phyloP scores from a whole-genome alignment of 2,888 invertebrate genomes.

The Phlogophora meticulosa region DNA sequence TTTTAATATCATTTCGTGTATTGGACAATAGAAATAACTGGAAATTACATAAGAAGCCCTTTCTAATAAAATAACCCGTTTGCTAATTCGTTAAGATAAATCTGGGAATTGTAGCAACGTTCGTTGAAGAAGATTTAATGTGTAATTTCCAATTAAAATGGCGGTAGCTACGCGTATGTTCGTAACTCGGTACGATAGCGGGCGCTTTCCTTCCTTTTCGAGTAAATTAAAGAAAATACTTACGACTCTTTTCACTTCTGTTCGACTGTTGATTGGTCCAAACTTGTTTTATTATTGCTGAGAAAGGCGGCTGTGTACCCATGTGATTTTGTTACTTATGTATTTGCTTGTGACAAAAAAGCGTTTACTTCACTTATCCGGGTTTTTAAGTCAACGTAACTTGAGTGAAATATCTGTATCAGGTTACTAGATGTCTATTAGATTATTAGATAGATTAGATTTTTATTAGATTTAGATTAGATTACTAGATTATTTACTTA shows the following conservation, averaged over 20 bases:
- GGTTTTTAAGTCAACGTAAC: not conserved
- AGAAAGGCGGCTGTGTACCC: slow-evolving; percentile 12
- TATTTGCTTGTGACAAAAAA: slow-evolving; percentile 25
- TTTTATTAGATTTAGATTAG: too few relatives aligned
- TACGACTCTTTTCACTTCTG: slow-evolving; percentile 44
- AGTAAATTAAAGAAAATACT: slow-evolving; percentile 57
- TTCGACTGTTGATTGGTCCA: slow-evolving; percentile 47
- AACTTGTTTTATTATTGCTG: slow-evolving; percentile 46
- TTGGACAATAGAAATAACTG: slow-evolving; percentile 55
- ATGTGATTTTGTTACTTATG: slow-evolving; percentile 29
- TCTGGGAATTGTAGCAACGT: slow-evolving; percentile 44
- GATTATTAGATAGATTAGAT: too few relatives aligned
- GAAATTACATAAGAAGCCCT: slow-evolving; percentile 55
- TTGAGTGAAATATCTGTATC: not conserved
- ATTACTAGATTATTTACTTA: too few relatives aligned
- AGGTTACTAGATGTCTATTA: too few relatives aligned
- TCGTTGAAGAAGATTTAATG: slow-evolving; percentile 46
- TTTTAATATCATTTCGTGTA: slow-evolving; percentile 53
- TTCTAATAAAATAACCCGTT: slow-evolving; percentile 57
- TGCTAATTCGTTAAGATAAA: slow-evolving; percentile 18
- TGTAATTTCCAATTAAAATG: slow-evolving; percentile 49
- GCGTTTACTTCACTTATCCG: not conserved
- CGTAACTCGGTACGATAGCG: not conserved
- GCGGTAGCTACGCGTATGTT: slow-evolving; percentile 2
- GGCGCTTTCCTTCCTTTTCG: slow-evolving; percentile 61